A percentile compares a stretch with the other conserved stretches of the same genome.
Conservation (phyloP, 92 coral and sea anemone species). For the Epizoanthus scotinus region DNA sequence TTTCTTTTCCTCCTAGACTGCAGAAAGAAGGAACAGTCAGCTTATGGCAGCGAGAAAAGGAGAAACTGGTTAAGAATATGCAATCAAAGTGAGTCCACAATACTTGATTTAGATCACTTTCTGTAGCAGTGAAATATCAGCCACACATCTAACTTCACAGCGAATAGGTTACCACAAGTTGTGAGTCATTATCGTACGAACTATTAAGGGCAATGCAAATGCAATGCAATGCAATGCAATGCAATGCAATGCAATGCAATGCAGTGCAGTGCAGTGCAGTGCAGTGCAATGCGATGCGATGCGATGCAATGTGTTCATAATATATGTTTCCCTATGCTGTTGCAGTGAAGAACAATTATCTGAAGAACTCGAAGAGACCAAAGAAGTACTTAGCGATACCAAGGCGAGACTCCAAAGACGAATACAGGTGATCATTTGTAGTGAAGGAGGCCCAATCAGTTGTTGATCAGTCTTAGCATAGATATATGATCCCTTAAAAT, state of each 20-base stretch:
- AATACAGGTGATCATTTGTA: constrained; percentile 62
- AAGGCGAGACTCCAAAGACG: constrained; percentile 82
- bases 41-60: constrained; percentile 95
- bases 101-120: background rate
- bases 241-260: too few relatives aligned
- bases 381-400: constrained; percentile 67
- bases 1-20: constrained; percentile 53
- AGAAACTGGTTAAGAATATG: constrained; percentile 79
- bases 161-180: too few relatives aligned
- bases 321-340: background rate
- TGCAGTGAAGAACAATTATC: constrained; percentile 75
- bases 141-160: background rate
- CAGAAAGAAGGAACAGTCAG: constrained; percentile 97
- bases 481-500: too few relatives aligned
- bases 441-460: too few relatives aligned
- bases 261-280: too few relatives aligned
- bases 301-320: too few relatives aligned
- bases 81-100: constrained; percentile 75
- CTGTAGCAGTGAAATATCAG: background rate
- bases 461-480: too few relatives aligned
- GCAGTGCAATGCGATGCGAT: too few relatives aligned
- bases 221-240: too few relatives aligned
- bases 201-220: too few relatives aligned
- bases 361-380: constrained; percentile 73
- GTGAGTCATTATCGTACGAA: too few relatives aligned